Percentiles rank a stretch among this genome's conserved stretches.
phyloP scores from a whole-genome alignment of 2,797 vertebrate species.

The Eospalax fontanierii region DNA sequence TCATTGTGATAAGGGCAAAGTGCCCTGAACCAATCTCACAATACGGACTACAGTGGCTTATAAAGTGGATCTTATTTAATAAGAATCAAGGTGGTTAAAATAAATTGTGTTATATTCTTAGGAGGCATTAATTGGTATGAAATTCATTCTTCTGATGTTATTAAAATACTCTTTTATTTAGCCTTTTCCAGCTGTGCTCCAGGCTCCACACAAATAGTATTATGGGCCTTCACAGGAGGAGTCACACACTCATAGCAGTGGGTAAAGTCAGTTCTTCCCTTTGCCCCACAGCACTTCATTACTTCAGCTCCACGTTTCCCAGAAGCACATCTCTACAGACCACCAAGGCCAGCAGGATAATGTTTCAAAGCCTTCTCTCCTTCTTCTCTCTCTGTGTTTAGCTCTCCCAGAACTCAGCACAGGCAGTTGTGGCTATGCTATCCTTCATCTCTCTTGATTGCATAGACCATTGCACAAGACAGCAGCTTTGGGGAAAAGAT shows the following conservation, averaged over 20 bases:
- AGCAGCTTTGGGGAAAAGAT: neutral
- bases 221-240: neutral
- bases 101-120: neutral
- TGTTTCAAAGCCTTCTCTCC: neutral
- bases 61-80: neutral
- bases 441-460: neutral
- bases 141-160: conserved; percentile 16
- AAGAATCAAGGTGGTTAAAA: conserved; percentile 1
- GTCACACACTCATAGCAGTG: neutral
- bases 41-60: neutral
- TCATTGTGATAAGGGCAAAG: neutral
- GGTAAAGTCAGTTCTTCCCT: neutral
- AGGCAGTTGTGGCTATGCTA: neutral
- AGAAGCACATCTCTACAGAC: neutral
- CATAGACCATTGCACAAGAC: neutral
- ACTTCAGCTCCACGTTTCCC: neutral
- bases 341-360: neutral
- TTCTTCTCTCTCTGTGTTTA: neutral
- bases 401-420: neutral
- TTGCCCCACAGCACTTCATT: neutral
- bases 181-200: neutral
- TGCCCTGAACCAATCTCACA: neutral
- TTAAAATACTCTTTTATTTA: neutral
- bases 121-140: neutral
- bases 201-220: neutral